A percentile compares a stretch with the other conserved stretches of the same genome.
phyloP scores from a whole-genome alignment of 2,888 invertebrate species.

The Phortica magna region DNA sequence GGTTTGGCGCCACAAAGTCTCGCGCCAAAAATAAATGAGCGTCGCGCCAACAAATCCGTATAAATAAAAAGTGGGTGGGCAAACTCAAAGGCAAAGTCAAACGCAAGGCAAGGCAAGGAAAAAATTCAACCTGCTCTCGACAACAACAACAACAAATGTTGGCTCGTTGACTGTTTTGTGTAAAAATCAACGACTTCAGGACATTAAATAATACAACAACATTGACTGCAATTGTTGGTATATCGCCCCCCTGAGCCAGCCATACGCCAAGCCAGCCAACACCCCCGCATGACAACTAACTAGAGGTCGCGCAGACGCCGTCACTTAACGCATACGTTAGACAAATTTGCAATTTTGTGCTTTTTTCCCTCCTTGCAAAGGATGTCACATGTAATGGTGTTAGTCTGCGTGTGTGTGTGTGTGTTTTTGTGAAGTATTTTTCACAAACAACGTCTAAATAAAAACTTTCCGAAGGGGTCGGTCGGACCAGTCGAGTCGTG shows the following conservation, averaged over 20 bases:
- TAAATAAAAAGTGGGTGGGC: background rate
- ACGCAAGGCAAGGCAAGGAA: background rate
- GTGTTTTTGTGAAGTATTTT: conserved; percentile 47
- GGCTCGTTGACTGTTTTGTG: background rate
- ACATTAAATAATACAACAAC: conserved; percentile 39
- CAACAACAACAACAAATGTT: too few relatives aligned
- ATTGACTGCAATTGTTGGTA: conserved; percentile 26
- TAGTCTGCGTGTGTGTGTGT: conserved; percentile 47
- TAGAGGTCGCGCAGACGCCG: conserved; percentile 39
- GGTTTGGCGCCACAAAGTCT: conserved; percentile 65
- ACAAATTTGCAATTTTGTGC: conserved; percentile 67
- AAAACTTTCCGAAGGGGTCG: conserved; percentile 42
- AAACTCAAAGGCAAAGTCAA: too few relatives aligned
- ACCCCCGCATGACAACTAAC: background rate
- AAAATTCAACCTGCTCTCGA: background rate
- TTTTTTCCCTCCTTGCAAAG: conserved; percentile 46
- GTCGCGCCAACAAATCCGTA: conserved; percentile 33
- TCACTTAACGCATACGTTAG: conserved; percentile 53
- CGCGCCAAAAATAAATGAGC: conserved; percentile 64
- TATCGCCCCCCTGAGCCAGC: conserved; percentile 35
- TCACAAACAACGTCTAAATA: conserved; percentile 62
- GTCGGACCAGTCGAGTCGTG: conserved; percentile 39
- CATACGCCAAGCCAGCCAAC: conserved; percentile 35
- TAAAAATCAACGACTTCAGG: conserved; percentile 15
- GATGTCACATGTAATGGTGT: background rate